Conservation (phyloP, 2,888 invertebrate species). For the Axea sp. region DNA sequence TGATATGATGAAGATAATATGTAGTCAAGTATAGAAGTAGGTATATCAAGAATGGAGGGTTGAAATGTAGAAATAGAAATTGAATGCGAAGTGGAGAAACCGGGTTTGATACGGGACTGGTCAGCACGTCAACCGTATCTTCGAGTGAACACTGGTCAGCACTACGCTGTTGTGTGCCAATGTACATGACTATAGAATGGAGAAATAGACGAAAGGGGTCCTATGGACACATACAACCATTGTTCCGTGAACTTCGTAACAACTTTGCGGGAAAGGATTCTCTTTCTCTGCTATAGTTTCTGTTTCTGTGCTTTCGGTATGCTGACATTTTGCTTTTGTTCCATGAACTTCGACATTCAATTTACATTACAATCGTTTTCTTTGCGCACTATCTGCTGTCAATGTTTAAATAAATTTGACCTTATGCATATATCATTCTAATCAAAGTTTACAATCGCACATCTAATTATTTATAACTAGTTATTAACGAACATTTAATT, state of each 20-base stretch:
- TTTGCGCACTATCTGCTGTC: conserved; percentile 21
- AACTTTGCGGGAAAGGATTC: conserved; percentile 71
- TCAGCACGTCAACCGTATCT: conserved; percentile 77
- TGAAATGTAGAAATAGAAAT: conserved; percentile 70
- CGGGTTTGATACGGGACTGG: conserved; percentile 62
- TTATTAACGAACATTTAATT: too few species aligned
- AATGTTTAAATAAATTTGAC: conserved; percentile 16
- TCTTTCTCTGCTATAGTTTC: conserved; percentile 60
- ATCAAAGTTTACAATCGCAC: too few species aligned
- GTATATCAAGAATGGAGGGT: conserved; percentile 60
- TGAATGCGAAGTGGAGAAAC: conserved; percentile 68
- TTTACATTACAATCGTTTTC: conserved; percentile 48
- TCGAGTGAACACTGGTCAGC: conserved; percentile 76
- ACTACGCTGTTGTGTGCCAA: conserved; percentile 67
- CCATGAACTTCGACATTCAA: conserved; percentile 59
- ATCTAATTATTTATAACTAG: too few species aligned
- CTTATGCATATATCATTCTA: too few species aligned
- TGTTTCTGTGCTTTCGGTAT: conserved; percentile 55
- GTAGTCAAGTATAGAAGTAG: conserved; percentile 51
- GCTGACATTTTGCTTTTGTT: conserved; percentile 62
- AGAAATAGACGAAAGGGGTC: conserved; percentile 67
- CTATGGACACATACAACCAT: conserved; percentile 72
- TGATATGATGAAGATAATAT: conserved; percentile 50
- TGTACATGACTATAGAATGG: conserved; percentile 68
- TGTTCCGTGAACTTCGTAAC: conserved; percentile 77